These are phyloP conservation scores for Tetramorium bicarinatum DNA, from an alignment of 2,888 invertebrate genomes.

Conservation along the genomic window DNA sequence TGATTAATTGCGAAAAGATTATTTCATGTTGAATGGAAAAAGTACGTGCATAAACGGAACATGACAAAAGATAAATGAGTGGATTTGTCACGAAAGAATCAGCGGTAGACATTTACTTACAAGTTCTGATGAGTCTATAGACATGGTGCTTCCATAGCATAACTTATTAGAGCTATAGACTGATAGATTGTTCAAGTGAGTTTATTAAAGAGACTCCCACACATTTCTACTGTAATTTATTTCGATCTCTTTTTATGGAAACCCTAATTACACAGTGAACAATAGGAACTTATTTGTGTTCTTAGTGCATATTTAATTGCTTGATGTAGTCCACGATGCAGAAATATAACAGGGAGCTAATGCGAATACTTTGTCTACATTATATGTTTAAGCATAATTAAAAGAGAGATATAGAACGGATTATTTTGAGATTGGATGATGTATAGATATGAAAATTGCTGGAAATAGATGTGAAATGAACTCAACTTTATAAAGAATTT, in stretches of 20 bases:
- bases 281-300: neutral
- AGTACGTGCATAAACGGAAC: neutral
- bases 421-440: neutral
- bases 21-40: neutral
- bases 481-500: neutral
- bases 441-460: neutral
- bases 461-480: neutral
- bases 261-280: neutral
- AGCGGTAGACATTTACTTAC: neutral
- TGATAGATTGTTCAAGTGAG: neutral
- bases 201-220: neutral
- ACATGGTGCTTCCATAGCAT: neutral
- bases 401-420: neutral
- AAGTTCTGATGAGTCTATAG: neutral
- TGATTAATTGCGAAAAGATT: neutral
- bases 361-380: neutral
- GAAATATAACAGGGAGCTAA: neutral
- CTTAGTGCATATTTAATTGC: neutral
- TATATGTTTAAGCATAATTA: constrained; percentile 11
- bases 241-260: neutral
- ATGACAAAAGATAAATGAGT: neutral
- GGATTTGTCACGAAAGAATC: neutral
- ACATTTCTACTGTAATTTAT: neutral
- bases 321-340: neutral
- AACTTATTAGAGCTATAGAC: neutral